These are phyloP conservation scores for human DNA, from an alignment of 2,113 vertebrate species.

Conservation along the genomic window GRCh38 chr11:100727501-100728000, in stretches of 20 bases:
- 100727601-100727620: not conserved
- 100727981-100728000: not conserved
- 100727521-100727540: too few relatives aligned
- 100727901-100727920: not conserved
- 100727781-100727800: not conserved
- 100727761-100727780: not conserved
- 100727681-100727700: not conserved
- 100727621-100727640: not conserved
- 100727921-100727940: not conserved
- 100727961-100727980: not conserved
- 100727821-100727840: not conserved
- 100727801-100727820: not conserved
- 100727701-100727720: too few relatives aligned
- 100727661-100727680: not conserved
- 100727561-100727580: not conserved
- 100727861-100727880: not conserved
- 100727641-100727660: not conserved
- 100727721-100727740: not conserved
- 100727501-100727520: not conserved
- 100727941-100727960: not conserved
- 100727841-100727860: not conserved
- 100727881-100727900: not conserved
- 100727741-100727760: not conserved
- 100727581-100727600: not conserved
- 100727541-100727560: not conserved